These are phyloP conservation scores for Octonoba sinensis DNA, from an alignment of 2,888 invertebrate genomes.

Conservation along the genomic window DNA sequence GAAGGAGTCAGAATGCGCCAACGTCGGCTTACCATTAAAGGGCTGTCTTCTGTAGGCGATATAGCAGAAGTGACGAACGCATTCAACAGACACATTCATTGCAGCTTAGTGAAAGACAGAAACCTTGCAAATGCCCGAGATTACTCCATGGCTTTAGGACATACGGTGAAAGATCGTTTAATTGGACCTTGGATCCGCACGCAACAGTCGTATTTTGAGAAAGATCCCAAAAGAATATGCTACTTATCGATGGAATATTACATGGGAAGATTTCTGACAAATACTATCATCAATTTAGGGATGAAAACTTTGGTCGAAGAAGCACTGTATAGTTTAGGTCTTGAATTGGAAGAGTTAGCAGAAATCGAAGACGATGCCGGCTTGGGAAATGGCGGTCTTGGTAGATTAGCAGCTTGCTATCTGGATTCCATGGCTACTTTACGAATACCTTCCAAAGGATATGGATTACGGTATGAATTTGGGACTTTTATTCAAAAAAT, in stretches of 20 bases:
- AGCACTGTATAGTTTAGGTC: conserved; percentile 96
- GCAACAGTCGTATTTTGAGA: conserved; percentile 99
- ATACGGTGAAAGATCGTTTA: conserved; percentile 97
- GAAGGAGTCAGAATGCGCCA: no score
- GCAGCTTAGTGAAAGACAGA: conserved; percentile 97
- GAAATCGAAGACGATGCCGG: conserved; percentile 99
- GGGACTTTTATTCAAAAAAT: conserved; percentile 99
- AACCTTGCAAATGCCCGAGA: conserved; percentile 98
- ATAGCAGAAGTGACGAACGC: conserved; percentile 96
- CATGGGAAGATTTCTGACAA: conserved; percentile 97
- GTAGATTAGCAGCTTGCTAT: conserved; percentile 98
- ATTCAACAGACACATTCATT: conserved; percentile 98
- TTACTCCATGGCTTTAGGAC: conserved; percentile 96
- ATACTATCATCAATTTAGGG: conserved; percentile 99
- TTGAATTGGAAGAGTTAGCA: conserved; percentile 97
- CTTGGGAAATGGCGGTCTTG: conserved; percentile 97
- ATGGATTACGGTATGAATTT: conserved; percentile 98
- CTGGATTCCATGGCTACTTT: conserved; percentile 98
- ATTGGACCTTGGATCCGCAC: conserved; percentile 99
- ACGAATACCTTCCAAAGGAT: conserved; percentile 97
- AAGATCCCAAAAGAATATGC: conserved; percentile 98
- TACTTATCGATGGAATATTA: conserved; percentile 99
- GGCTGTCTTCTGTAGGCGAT: conserved; percentile 80
- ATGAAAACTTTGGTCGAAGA: conserved; percentile 97
- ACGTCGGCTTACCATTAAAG: no score